Evolutionary conservation across 2,888 invertebrate species (phyloP), one percentile per base, ranked within the genome.

Genomic region (Ctenicera cuprea): DNA sequence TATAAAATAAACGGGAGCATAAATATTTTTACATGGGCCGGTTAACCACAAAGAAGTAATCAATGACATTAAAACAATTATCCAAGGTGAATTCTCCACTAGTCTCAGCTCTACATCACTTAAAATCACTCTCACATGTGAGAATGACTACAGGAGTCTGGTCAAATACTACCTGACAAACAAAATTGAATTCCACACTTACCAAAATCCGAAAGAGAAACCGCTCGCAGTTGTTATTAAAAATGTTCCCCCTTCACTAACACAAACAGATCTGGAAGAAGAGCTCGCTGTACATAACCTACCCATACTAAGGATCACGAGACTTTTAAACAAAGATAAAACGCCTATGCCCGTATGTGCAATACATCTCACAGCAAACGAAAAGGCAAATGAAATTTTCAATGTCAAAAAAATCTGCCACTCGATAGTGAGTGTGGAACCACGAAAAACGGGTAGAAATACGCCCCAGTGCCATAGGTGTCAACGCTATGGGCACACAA

Each of bases 361-460:
- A 45, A 61, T 69, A 59, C 61, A 30, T 12, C 52, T 65, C 50
- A 65, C 37, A 26, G 66, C 66, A 54, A 62, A 33, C 50, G 48
- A 70, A 18, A 68, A 68, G 14, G 61, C 54, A 9, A 67, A 67
- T 4, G 54, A 59, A 68, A 45, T 68, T 7, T 48, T 22, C 16
- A 57, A 68, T 30, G 30, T 68, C 45, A 22, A 26, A 30, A 67
- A 18, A 7, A 5, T 59, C 12, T 45, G 45, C 54, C 45, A 59
- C 48, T 9, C 48, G 45, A 20, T 48, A 33, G 68, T 43, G 7
- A 37, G 1, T 1, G 45, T 62, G 50, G 62, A 70, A 52, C 52
- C 69, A 70, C 48, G 62, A 50, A 38, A 16, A 26, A 65, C 16
- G 1, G 16, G 37, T n/a, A 18, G 20, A 33, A 38, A 37, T 12